A percentile compares a stretch with the other conserved stretches of the same genome.
phyloP scores from a whole-genome alignment of 2,888 invertebrate species.

The Lepidocyrtoides sp. region DNA sequence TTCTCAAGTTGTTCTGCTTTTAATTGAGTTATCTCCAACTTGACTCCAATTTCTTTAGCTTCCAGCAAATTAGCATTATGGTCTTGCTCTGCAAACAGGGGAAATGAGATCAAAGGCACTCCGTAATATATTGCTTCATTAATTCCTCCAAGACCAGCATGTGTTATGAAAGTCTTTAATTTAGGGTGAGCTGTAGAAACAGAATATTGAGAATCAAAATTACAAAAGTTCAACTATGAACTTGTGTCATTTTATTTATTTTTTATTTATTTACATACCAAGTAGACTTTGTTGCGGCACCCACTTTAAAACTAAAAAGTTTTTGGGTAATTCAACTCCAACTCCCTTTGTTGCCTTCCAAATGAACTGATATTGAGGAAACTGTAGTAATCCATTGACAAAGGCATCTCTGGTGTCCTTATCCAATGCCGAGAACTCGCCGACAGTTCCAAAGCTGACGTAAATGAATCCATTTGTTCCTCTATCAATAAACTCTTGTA shows the following conservation, averaged over 20 bases:
- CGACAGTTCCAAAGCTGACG: constrained; percentile 77
- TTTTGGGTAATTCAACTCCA: constrained; percentile 38
- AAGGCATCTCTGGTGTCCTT: constrained; percentile 52
- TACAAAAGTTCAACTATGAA: too few relatives aligned
- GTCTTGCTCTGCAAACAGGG: constrained; percentile 82
- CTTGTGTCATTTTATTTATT: too few relatives aligned
- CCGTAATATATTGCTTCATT: constrained; percentile 80
- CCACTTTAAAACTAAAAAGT: constrained; percentile 67
- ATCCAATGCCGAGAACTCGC: constrained; percentile 63
- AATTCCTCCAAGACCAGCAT: constrained; percentile 81
- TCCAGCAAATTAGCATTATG: constrained; percentile 80
- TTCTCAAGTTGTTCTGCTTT: constrained; percentile 60
- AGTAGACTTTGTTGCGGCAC: constrained; percentile 62
- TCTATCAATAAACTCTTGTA: constrained; percentile 70
- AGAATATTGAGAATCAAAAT: background rate
- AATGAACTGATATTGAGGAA: constrained; percentile 67
- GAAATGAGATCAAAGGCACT: constrained; percentile 79
- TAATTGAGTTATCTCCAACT: constrained; percentile 73
- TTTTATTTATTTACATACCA: constrained; percentile 51
- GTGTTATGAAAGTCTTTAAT: constrained; percentile 79
- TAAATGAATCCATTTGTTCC: constrained; percentile 73
- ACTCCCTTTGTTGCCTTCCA: constrained; percentile 70
- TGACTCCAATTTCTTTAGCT: constrained; percentile 65
- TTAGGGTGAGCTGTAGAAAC: constrained; percentile 82
- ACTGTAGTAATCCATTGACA: constrained; percentile 49